Percentiles rank a stretch among this genome's conserved stretches.
phyloP scores from a whole-genome alignment of 2,888 invertebrate genomes.

The Coelinius sp. region DNA sequence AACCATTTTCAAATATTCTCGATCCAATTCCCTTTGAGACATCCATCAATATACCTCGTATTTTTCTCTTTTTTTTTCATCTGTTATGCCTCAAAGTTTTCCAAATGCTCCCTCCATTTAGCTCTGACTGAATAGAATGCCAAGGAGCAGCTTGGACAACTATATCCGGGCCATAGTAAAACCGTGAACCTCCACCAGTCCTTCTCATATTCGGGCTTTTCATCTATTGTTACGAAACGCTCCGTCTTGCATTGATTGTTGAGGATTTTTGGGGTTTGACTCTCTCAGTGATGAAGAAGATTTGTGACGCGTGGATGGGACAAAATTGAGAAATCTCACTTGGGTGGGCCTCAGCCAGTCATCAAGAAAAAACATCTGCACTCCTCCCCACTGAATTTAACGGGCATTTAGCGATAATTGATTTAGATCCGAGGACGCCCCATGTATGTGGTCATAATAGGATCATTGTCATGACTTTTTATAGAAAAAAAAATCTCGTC shows the following conservation, averaged over 20 bases:
- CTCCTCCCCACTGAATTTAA: slow-evolving; percentile 56
- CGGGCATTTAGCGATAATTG: slow-evolving; percentile 57
- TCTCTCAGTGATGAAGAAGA: slow-evolving; percentile 45
- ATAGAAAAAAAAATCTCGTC: not conserved
- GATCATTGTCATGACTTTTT: slow-evolving; percentile 48
- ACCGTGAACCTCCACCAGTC: not conserved
- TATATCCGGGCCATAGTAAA: slow-evolving; percentile 42
- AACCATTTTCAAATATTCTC: too few species aligned
- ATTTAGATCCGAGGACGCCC: slow-evolving; percentile 51
- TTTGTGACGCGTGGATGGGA: slow-evolving; percentile 52
- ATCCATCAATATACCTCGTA: not conserved
- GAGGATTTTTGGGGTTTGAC: slow-evolving; percentile 50
- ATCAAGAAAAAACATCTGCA: slow-evolving; percentile 56
- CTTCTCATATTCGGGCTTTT: not conserved
- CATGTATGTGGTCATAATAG: slow-evolving; percentile 42
- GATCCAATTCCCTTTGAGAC: too few species aligned
- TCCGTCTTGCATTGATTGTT: slow-evolving; percentile 44
- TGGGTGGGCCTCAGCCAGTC: slow-evolving; percentile 44
- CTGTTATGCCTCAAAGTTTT: not conserved
- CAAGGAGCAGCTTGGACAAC: slow-evolving; percentile 42
- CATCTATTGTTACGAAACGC: slow-evolving; percentile 30
- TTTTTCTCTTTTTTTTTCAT: not conserved
- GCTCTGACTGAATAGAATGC: slow-evolving; percentile 17
- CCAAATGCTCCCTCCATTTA: slow-evolving; percentile 1
- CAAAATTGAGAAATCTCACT: slow-evolving; percentile 54